Percentiles rank a stretch among this genome's conserved stretches.
phyloP scores from a whole-genome alignment of 2,113 vertebrate species.

The Tupaia tana region DNA sequence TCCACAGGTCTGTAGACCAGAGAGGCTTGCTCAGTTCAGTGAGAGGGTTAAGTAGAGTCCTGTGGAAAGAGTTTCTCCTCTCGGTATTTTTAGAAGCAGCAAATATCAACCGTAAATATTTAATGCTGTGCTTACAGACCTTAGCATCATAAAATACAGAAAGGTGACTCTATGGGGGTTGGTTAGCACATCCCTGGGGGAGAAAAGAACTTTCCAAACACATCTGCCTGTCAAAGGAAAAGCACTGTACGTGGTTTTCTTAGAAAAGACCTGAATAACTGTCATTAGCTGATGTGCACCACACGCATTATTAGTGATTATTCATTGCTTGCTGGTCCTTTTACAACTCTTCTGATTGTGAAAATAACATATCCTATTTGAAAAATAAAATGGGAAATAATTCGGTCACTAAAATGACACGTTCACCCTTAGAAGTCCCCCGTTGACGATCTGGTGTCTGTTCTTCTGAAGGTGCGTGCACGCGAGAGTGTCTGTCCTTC shows the following conservation, averaged over 20 bases:
- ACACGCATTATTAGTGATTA: background rate
- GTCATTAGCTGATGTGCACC: background rate
- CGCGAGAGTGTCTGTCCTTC: fast-evolving
- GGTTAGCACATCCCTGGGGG: background rate
- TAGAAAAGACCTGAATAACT: background rate
- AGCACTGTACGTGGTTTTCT: fast-evolving
- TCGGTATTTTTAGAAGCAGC: conserved; percentile 60
- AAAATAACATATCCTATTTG: background rate
- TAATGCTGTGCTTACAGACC: conserved; percentile 65
- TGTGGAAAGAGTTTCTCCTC: background rate
- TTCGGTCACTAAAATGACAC: too few relatives aligned
- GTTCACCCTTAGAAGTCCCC: too few relatives aligned
- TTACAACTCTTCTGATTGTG: background rate
- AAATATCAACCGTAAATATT: conserved; percentile 67
- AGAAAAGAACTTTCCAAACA: background rate
- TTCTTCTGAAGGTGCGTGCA: background rate
- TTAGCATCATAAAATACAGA: background rate
- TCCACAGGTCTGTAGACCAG: too few relatives aligned
- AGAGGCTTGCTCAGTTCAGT: background rate
- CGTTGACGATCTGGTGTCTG: background rate
- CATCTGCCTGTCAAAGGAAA: fast-evolving
- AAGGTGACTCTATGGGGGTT: background rate
- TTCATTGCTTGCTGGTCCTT: background rate
- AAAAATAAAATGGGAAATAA: background rate
- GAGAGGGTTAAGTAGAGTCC: background rate